These are phyloP conservation scores for Panagrolaimus sp. DNA, from an alignment of 1,140 invertebrate species.

Conservation along the genomic window DNA sequence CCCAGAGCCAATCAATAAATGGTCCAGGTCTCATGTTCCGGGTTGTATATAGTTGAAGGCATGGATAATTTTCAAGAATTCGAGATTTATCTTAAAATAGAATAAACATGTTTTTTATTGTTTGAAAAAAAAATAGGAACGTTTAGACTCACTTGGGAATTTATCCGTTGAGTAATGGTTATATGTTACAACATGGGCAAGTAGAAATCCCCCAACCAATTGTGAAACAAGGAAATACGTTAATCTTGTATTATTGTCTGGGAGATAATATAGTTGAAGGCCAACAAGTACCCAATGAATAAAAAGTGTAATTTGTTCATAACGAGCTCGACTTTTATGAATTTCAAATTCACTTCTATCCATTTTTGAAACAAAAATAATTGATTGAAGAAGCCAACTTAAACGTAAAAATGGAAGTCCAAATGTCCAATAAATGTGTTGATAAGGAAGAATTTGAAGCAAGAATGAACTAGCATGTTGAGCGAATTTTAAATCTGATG, in stretches of 20 bases:
- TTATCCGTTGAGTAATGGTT: slow-evolving; percentile 59
- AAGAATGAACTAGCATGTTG: neutral
- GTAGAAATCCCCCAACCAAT: slow-evolving; percentile 51
- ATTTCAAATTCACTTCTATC: slow-evolving; percentile 34
- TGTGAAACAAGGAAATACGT: slow-evolving; percentile 52
- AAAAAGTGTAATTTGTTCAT: slow-evolving; percentile 46
- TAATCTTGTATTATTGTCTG: slow-evolving; percentile 41
- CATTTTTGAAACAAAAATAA: slow-evolving; percentile 52
- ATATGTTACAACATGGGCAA: slow-evolving; percentile 58
- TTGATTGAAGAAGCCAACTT: slow-evolving; percentile 56
- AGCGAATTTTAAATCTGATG: slow-evolving; percentile 50
- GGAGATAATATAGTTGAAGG: slow-evolving; percentile 51
- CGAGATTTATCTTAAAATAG: slow-evolving; percentile 48
- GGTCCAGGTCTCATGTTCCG: slow-evolving; percentile 57
- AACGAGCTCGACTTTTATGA: slow-evolving; percentile 36
- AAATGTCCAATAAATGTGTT: slow-evolving; percentile 57
- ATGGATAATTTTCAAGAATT: slow-evolving; percentile 57
- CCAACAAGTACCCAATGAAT: slow-evolving; percentile 52
- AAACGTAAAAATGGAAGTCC: slow-evolving; percentile 52
- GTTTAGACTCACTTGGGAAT: slow-evolving; percentile 45
- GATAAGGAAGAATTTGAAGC: slow-evolving; percentile 49
- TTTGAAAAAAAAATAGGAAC: neutral
- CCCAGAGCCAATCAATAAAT: slow-evolving; percentile 60
- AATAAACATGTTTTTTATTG: neutral
- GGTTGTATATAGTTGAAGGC: slow-evolving; percentile 59